Base-by-base conservation (phyloP, 2,113 vertebrate genomes). In the Gulo gulo region DNA sequence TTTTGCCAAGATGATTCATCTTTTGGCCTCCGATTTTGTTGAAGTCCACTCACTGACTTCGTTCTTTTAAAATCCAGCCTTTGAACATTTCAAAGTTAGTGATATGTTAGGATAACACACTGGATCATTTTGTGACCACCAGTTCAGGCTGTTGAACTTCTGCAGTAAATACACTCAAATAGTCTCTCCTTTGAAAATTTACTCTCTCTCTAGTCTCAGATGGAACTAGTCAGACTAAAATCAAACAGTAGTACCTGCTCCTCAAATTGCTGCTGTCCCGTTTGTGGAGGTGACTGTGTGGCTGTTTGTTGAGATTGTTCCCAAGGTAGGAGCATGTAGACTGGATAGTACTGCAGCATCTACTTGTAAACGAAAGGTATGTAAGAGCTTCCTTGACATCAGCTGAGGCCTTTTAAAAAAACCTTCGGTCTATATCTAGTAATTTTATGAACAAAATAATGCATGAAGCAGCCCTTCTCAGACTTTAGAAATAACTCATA, bases 291-390 rank as follows among this genome's bases (percentile, higher is more conserved):
- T 23, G 81, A 74, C 36, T 73, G 67, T 14, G 84, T n/a, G 36
- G n/a, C 76, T 14, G 16, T 31, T 80, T 95, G 97, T 5, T 90
- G 97, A 65, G 88, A 10, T 2, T 92, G 96, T 45, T 96, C 97
- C 97, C 91, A 97, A 26, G 97, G 90, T 12, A 97, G 90, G 23
- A 97, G 14, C 92, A 97, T 55, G 29, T 96, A 98, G 45, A 95
- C 61, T 1, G 98, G 97, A 4, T 98, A 97, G 61, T 93, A 97
- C 0, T 93, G 93, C 71, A 91, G 11, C 39, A 47, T 80, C 97
- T 98, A 20, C 88, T 71, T 45, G 16, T 88, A 73, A 95, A 91
- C 10, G 61, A 88, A 24, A 92, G 50, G 7, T 42, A 45, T 4
- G 36, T 16, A 45, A 15, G 50, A 85, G 10, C 59, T 55, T n/a